These are phyloP conservation scores for Drosophila sturtevanti DNA, from an alignment of 1,140 invertebrate genomes.

Conservation along the genomic window DNA sequence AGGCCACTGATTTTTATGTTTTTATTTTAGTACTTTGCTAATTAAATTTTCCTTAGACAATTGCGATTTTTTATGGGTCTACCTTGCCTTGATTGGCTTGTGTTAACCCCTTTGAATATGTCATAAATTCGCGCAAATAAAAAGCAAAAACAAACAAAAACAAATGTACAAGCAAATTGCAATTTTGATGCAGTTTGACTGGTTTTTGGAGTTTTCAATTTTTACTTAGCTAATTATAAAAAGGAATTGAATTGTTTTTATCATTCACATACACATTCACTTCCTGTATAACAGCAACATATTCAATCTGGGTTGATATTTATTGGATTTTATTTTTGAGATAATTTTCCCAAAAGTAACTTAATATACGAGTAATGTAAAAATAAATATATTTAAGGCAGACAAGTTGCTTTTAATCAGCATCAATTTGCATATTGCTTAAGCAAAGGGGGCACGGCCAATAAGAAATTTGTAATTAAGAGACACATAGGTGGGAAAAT, in stretches of 20 bases:
- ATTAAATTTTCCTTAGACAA: conserved; percentile 37
- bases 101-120: conserved; percentile 45
- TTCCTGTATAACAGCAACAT: conserved; percentile 15
- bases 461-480: neutral
- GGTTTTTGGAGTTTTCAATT: conserved; percentile 46
- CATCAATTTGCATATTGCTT: neutral
- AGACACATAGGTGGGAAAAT: neutral
- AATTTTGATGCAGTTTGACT: conserved; percentile 13
- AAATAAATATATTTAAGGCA: neutral
- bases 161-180: conserved; percentile 21
- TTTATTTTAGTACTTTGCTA: conserved; percentile 35
- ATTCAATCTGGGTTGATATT: conserved; percentile 3
- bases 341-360: neutral
- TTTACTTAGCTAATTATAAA: conserved; percentile 27
- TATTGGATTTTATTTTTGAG: conserved; percentile 24
- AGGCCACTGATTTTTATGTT: neutral
- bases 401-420: neutral
- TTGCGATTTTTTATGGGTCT: conserved; percentile 28
- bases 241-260: conserved; percentile 1
- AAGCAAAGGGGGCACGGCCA: neutral
- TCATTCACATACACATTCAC: neutral
- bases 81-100: conserved; percentile 63
- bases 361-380: neutral
- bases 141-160: conserved; percentile 7
- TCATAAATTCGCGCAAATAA: conserved; percentile 27